A percentile compares a stretch with the other conserved stretches of the same genome.
phyloP scores from a whole-genome alignment of 2,113 vertebrate genomes.

The Labeo rohita region DNA sequence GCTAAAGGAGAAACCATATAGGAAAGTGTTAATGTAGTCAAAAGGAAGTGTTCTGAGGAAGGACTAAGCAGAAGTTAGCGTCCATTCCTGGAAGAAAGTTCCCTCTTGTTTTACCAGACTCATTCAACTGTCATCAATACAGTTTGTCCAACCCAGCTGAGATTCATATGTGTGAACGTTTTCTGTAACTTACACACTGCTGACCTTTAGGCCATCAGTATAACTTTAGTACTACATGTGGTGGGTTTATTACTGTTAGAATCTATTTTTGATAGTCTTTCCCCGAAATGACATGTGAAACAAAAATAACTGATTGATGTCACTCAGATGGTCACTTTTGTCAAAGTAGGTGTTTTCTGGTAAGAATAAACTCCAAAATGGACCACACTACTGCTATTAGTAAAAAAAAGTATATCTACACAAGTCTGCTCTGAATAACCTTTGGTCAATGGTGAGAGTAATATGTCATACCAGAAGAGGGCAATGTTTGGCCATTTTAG shows the following conservation, averaged over 20 bases:
- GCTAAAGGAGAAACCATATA: neutral
- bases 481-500: neutral
- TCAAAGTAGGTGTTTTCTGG: neutral
- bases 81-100: neutral
- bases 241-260: neutral
- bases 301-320: neutral
- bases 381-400: neutral
- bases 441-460: neutral
- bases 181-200: neutral
- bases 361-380: neutral
- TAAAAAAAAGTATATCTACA: neutral
- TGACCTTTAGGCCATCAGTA: neutral
- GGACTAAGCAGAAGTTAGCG: neutral
- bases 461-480: neutral
- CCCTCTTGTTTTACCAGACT: neutral
- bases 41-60: neutral
- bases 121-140: neutral
- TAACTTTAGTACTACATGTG: neutral
- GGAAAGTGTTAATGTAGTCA: neutral
- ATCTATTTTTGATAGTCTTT: neutral
- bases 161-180: neutral
- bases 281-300: neutral
- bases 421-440: neutral
- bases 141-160: neutral
- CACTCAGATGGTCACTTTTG: neutral